A percentile compares a stretch with the other conserved stretches of the same genome.
phyloP scores from a whole-genome alignment of 53 echinoderm and acorn worm species.

The Antedon mediterranea region DNA sequence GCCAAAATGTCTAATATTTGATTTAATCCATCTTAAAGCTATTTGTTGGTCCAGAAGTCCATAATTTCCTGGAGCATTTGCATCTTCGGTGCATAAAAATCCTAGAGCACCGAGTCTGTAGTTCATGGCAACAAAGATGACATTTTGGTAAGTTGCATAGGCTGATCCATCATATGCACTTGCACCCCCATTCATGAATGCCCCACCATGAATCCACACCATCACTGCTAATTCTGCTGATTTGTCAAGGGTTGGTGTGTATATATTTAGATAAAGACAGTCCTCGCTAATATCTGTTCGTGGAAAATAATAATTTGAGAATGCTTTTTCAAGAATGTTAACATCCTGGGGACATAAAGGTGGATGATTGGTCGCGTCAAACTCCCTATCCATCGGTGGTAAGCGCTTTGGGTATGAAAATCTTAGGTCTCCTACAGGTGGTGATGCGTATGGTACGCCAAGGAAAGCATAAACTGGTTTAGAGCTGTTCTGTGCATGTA shows the following conservation, averaged over 20 bases:
- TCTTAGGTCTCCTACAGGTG: constrained; percentile 46
- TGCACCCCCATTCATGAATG: constrained; percentile 42
- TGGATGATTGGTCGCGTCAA: constrained; percentile 62
- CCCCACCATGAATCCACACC: constrained; percentile 71
- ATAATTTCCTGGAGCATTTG: constrained; percentile 50
- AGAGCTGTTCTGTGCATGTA: constrained; percentile 14
- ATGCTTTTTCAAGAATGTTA: constrained; percentile 2
- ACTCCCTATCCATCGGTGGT: constrained; percentile 11
- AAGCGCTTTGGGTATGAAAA: constrained; percentile 37
- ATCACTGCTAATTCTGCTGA: constrained; percentile 47
- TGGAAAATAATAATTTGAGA: constrained; percentile 19
- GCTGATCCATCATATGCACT: constrained; percentile 55
- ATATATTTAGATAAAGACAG: constrained; percentile 63
- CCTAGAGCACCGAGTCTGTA: constrained; percentile 72
- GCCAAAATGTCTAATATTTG: constrained; percentile 59
- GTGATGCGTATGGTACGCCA: constrained; percentile 57
- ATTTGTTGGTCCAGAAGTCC: constrained; percentile 64
- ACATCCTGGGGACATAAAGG: constrained; percentile 60
- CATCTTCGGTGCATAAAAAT: constrained; percentile 47
- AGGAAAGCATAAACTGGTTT: constrained; percentile 58
- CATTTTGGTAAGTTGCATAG: constrained; percentile 57
- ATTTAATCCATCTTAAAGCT: constrained; percentile 53
- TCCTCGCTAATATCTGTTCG: constrained; percentile 39
- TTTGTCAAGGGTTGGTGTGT: constrained; percentile 44
- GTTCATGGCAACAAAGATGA: constrained; percentile 63